Percentiles rank a stretch among this genome's conserved stretches.
phyloP scores from a whole-genome alignment of 2,113 vertebrate species.

The Hippolais icterina region DNA sequence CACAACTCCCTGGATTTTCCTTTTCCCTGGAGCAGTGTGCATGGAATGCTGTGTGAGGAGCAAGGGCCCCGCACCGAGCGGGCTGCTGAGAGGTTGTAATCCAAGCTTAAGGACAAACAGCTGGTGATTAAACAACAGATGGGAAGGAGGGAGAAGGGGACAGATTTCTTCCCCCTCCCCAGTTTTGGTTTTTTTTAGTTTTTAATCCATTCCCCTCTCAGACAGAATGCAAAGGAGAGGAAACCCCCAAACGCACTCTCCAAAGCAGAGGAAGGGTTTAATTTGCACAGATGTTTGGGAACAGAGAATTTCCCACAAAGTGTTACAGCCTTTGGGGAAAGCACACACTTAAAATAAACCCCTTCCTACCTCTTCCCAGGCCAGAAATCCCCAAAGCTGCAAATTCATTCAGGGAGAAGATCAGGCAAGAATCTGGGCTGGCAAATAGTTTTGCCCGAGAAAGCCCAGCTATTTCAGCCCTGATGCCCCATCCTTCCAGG shows the following conservation, averaged over 20 bases:
- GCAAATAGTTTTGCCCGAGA: background rate
- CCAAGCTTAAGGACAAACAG: slow-evolving; percentile 30
- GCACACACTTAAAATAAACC: background rate
- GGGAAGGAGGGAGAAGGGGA: slow-evolving; percentile 1
- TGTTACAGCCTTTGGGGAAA: background rate
- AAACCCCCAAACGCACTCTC: background rate
- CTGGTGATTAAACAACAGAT: slow-evolving; percentile 49
- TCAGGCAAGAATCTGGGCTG: background rate
- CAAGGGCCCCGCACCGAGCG: background rate
- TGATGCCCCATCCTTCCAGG: background rate
- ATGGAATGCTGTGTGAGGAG: rapidly evolving
- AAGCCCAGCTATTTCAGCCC: background rate
- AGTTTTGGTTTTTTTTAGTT: background rate
- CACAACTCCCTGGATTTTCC: background rate
- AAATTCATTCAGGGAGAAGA: background rate
- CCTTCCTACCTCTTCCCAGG: background rate
- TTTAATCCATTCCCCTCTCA: background rate
- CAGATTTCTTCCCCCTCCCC: background rate
- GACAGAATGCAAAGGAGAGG: background rate
- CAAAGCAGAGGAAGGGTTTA: background rate
- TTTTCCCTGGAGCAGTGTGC: rapidly evolving
- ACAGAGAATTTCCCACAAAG: background rate
- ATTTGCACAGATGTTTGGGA: background rate
- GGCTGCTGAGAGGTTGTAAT: background rate
- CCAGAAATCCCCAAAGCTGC: background rate